A percentile compares a stretch with the other conserved stretches of the same genome.
These are phyloP conservation scores for Arctocebus calabarensis DNA, from an alignment of 2,797 vertebrate genomes.

Conservation along the genomic window DNA sequence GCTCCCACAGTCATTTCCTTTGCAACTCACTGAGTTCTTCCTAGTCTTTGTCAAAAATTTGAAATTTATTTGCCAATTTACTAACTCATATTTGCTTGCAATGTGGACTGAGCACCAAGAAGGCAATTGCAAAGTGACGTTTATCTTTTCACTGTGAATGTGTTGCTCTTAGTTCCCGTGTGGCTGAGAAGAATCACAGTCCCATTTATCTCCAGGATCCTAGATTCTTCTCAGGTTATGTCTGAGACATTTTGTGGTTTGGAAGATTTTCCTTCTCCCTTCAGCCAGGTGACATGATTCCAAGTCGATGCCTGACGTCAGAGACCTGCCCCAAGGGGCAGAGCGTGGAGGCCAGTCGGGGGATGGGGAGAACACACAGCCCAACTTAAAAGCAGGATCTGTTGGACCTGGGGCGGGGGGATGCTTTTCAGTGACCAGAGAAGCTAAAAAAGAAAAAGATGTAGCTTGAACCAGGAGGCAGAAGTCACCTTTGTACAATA, in stretches of 20 bases:
- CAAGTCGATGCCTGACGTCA: neutral
- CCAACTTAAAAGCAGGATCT: neutral
- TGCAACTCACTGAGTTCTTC: neutral
- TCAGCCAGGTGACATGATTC: neutral
- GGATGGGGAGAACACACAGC: neutral
- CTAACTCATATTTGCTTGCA: constrained; percentile 10
- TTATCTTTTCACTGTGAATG: neutral
- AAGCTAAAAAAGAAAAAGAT: neutral
- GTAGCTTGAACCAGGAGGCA: neutral
- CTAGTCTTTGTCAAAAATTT: neutral
- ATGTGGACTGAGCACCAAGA: neutral
- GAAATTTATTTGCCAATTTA: neutral
- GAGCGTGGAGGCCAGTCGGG: accelerated
- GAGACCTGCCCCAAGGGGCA: neutral
- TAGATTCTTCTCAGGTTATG: constrained; percentile 10
- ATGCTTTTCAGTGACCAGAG: neutral
- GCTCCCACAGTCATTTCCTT: neutral
- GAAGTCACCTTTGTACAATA: neutral
- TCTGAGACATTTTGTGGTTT: neutral
- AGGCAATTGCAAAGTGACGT: neutral
- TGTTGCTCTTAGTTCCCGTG: neutral
- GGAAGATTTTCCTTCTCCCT: neutral
- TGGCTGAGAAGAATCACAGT: neutral
- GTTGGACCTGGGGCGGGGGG: neutral
- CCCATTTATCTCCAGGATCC: neutral